phyloP scores from a whole-genome alignment of 2,797 vertebrate genomes.

The Graptemys geographica region DNA sequence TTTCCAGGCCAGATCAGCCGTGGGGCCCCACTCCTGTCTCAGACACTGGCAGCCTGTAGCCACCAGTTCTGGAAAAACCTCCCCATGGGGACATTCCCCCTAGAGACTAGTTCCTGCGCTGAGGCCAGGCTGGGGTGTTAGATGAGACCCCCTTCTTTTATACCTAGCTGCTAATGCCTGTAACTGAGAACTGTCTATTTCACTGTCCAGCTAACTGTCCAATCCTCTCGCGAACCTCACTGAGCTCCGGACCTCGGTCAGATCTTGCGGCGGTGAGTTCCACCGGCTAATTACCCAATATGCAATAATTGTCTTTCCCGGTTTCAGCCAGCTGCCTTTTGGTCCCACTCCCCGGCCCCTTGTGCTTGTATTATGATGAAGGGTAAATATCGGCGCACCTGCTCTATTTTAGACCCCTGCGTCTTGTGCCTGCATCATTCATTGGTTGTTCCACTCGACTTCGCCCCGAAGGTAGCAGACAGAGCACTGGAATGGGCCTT shows the following conservation, averaged over 20 bases:
- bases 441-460: too few species aligned
- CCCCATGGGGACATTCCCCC: too few species aligned
- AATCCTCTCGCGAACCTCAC: neutral
- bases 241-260: neutral
- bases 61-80: too few species aligned
- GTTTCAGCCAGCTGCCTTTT: neutral
- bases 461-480: neutral
- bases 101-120: too few species aligned
- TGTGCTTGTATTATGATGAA: neutral
- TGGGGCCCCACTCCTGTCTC: too few species aligned
- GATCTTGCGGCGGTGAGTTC: neutral
- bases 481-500: neutral
- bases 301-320: neutral
- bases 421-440: neutral
- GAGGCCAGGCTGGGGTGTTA: too few species aligned
- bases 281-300: neutral
- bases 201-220: neutral
- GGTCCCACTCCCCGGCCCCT: neutral
- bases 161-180: too few species aligned
- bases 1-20: neutral
- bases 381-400: neutral
- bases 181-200: too few species aligned
- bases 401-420: neutral
- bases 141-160: too few species aligned
- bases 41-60: too few species aligned